A percentile compares a stretch with the other conserved stretches of the same genome.
Conservation (phyloP, 2,888 invertebrate species). For the Blera fallax region DNA sequence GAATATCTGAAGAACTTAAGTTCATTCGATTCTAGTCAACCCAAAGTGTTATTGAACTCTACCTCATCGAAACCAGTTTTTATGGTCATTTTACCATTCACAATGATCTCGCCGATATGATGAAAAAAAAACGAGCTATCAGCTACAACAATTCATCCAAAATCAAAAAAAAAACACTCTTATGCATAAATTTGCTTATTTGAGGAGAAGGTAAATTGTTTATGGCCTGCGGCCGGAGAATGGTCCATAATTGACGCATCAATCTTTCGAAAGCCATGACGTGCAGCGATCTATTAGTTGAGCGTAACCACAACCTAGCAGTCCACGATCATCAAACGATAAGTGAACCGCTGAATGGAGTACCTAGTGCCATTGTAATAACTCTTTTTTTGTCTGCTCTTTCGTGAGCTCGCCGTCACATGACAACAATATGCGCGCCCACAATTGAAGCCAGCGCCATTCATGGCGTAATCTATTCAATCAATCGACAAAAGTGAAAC, state of each 20-base stretch:
- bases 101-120: not conserved
- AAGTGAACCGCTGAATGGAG: not conserved
- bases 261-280: constrained; percentile 42
- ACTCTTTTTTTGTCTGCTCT: not conserved
- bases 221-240: constrained; percentile 57
- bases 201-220: constrained; percentile 53
- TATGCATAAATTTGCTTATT: constrained; percentile 52
- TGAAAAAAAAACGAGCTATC: not conserved
- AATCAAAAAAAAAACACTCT: constrained; percentile 28
- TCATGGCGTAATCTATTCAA: constrained; percentile 45
- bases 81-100: constrained; percentile 16
- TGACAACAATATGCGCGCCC: constrained; percentile 1
- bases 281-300: constrained; percentile 53
- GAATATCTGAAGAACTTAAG: not conserved
- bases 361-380: constrained; percentile 11
- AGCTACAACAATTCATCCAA: constrained; percentile 14
- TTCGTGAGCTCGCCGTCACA: constrained; percentile 1
- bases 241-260: constrained; percentile 60
- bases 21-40: not conserved
- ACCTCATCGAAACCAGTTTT: constrained; percentile 47
- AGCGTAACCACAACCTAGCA: constrained; percentile 36
- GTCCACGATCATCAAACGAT: constrained; percentile 23
- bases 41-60: constrained; percentile 54
- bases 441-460: constrained; percentile 11
- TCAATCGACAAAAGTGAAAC: constrained; percentile 57